Evolutionary conservation across 2,113 vertebrate genomes (phyloP), one percentile per base, ranked within the genome.

Genomic region (Pipra filicauda): DNA sequence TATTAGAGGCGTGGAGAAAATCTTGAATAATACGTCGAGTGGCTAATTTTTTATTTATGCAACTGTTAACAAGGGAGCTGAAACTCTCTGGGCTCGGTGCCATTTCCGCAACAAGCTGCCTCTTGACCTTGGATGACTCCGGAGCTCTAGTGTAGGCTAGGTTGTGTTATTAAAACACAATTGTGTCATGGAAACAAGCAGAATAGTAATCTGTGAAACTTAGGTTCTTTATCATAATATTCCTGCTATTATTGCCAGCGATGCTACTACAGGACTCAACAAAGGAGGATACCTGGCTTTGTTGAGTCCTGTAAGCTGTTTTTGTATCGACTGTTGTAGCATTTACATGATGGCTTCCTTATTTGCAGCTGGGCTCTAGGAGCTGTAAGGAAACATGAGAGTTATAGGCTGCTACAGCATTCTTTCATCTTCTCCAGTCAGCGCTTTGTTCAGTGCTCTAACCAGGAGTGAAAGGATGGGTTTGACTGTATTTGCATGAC

Each of bases 111-210:
- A 9, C 37, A 54, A 86, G 41, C 65, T 90, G 67, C 75, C 30
- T 61, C 87, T 83, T 95, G 62, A 91, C 78, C 78, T 93, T 90
- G 89, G 59, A 17, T 89, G 84, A 73, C 71, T 79, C 37, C 26
- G 14, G 78, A 73, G 75, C 74, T 79, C 39, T 51, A 30, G n/a
- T 44, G 37, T 74, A 62, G 79, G 21, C 35, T 30, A 12, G 37
- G 17, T 49, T 91, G 59, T 3, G 5, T 75, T 93, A 51, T 35
- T 88, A 83, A 43, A 91, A 83, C 58, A 57, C 35, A 48, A 1
- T 58, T 76, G 18, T 88, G 78, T 80, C 59, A 44, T 71, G 54
- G 67, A 79, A 89, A 88, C 64, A 73, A 28, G 49, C 61, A n/a
- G 46, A 69, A 27, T 41, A 92, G 46, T 83, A 12, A 83, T 59